phyloP scores from a whole-genome alignment of 2,113 vertebrate species.

The Symphodus melops region DNA sequence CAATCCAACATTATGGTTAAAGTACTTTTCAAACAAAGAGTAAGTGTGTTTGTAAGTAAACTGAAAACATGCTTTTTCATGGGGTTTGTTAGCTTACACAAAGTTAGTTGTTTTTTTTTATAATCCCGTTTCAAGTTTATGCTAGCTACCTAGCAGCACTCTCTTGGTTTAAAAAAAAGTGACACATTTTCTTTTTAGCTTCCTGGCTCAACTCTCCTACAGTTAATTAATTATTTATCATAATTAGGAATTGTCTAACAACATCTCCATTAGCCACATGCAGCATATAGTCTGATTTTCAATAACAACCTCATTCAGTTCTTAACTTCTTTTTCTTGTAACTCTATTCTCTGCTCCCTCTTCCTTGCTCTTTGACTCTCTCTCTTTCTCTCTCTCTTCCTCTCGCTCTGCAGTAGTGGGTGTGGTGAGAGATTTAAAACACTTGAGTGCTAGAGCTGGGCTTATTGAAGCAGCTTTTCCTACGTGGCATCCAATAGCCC shows the following conservation, averaged over 20 bases:
- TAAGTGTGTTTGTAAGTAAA: no score
- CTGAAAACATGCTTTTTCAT: no score
- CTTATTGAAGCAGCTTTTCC: constrained; percentile 48
- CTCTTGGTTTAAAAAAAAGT: no score
- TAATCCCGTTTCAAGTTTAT: no score
- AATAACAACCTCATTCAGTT: constrained; percentile 45
- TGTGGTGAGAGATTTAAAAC: constrained; percentile 58
- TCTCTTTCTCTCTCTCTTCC: neutral
- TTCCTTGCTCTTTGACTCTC: neutral
- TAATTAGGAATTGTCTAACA: constrained; percentile 12
- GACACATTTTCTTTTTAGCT: no score
- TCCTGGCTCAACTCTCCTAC: neutral
- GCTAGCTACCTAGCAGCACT: no score
- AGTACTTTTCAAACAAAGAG: no score
- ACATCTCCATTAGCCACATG: constrained; percentile 36
- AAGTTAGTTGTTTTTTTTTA: neutral
- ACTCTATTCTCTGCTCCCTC: constrained; percentile 51
- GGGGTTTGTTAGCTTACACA: no score
- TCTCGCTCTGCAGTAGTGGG: constrained; percentile 28
- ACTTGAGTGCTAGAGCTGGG: constrained; percentile 49
- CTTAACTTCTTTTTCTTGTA: constrained; percentile 41
- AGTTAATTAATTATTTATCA: neutral
- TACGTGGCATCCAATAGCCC: constrained; percentile 34
- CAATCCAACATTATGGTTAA: no score
- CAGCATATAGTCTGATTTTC: constrained; percentile 42